These are phyloP conservation scores for Ectropis grisescens DNA, from an alignment of 1,140 invertebrate genomes.

Conservation along the genomic window DNA sequence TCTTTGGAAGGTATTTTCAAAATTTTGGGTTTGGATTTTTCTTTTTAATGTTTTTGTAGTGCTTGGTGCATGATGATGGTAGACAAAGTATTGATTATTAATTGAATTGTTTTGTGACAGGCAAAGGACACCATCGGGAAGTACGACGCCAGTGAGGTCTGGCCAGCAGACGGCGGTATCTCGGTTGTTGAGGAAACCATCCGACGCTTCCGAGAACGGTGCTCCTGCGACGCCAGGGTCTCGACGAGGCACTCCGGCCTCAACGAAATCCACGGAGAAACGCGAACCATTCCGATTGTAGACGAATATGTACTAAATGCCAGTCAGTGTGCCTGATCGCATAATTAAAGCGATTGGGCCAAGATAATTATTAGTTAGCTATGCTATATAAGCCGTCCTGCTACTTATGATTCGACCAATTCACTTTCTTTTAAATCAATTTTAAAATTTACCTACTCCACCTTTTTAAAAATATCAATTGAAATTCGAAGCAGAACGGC, in stretches of 20 bases:
- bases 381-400: constrained; percentile 28
- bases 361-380: constrained; percentile 3
- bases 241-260: constrained; percentile 44
- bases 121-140: constrained; percentile 79
- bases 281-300: constrained; percentile 68
- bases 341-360: too few species aligned
- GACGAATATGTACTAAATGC: constrained; percentile 20
- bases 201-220: constrained; percentile 74
- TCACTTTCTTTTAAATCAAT: too few species aligned
- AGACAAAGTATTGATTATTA: constrained; percentile 2
- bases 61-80: constrained; percentile 18
- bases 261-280: constrained; percentile 54
- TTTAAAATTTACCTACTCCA: too few species aligned
- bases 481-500: constrained; percentile 14
- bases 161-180: constrained; percentile 73
- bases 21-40: constrained; percentile 10
- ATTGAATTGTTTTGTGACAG: constrained; percentile 49
- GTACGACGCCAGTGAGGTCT: constrained; percentile 76
- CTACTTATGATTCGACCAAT: not conserved
- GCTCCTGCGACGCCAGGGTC: constrained; percentile 47
- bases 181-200: constrained; percentile 75
- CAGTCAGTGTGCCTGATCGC: too few species aligned
- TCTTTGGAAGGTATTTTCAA: not conserved
- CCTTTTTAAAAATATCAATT: too few species aligned
- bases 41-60: constrained; percentile 13